These are phyloP conservation scores for Macrophya annulata DNA, from an alignment of 2,888 invertebrate genomes.

Conservation along the genomic window DNA sequence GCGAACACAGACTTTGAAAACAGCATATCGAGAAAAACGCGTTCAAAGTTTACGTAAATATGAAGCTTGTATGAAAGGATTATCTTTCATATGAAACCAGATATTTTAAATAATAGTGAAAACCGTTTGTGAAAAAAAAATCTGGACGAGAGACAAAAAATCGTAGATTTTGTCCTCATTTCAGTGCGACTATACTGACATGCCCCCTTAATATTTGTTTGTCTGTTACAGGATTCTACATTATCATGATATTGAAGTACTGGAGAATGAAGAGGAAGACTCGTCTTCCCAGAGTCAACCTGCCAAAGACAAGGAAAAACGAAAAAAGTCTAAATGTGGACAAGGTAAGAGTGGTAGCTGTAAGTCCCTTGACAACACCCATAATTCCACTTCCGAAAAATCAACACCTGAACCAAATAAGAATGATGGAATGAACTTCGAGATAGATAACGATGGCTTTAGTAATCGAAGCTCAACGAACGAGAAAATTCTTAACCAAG, in stretches of 20 bases:
- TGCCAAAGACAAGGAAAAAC: constrained; percentile 67
- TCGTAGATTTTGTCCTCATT: too few species aligned
- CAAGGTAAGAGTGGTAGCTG: constrained; percentile 61
- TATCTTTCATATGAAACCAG: too few species aligned
- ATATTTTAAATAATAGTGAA: too few species aligned
- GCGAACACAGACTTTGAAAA: too few species aligned
- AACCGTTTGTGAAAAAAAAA: too few species aligned
- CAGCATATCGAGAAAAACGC: too few species aligned
- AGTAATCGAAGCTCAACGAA: constrained; percentile 57
- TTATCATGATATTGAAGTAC: constrained; percentile 86
- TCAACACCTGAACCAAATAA: constrained; percentile 71
- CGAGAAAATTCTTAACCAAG: constrained; percentile 62
- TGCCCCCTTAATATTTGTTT: background rate
- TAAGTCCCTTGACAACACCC: constrained; percentile 74
- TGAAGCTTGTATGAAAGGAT: too few species aligned
- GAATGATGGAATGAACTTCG: constrained; percentile 66
- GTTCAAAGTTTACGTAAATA: too few species aligned
- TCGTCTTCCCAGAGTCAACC: constrained; percentile 74
- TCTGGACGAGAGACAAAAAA: too few species aligned
- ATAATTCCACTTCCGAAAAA: constrained; percentile 69
- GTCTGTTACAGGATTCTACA: constrained; percentile 85
- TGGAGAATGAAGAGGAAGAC: constrained; percentile 82
- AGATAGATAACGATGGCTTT: constrained; percentile 63
- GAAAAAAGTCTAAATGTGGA: constrained; percentile 67
- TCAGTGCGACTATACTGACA: too few species aligned